These are phyloP conservation scores for Drosophila helvetica DNA, from an alignment of 2,888 invertebrate species.

Conservation along the genomic window DNA sequence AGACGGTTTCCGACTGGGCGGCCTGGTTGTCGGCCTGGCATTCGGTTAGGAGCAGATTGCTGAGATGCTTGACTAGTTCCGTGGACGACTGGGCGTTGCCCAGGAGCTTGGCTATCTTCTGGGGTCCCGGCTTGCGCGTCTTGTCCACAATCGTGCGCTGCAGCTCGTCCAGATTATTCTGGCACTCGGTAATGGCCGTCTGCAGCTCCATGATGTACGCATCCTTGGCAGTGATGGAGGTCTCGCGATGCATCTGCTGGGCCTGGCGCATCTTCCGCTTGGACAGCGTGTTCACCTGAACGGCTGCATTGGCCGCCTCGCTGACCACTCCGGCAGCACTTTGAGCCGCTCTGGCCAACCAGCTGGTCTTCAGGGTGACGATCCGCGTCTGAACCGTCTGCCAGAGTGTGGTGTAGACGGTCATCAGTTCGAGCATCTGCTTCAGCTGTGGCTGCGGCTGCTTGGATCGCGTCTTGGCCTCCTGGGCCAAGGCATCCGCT, in stretches of 20 bases:
- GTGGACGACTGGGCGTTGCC: conserved; percentile 92
- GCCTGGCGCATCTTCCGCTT: conserved; percentile 82
- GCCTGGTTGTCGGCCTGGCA: conserved; percentile 88
- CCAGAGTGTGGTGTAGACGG: conserved; percentile 88
- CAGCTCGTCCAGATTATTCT: conserved; percentile 87
- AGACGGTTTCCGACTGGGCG: conserved; percentile 88
- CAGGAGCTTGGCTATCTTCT: conserved; percentile 90
- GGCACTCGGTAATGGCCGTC: conserved; percentile 90
- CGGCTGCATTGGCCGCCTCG: conserved; percentile 87
- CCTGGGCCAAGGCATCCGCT: conserved; percentile 87
- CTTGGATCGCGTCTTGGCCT: conserved; percentile 86
- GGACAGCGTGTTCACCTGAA: conserved; percentile 92
- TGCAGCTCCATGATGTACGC: conserved; percentile 91
- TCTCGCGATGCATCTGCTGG: conserved; percentile 85
- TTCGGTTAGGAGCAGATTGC: conserved; percentile 89
- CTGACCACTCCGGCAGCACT: conserved; percentile 89
- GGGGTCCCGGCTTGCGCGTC: conserved; percentile 87
- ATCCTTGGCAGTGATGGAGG: conserved; percentile 91
- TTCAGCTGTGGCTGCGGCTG: conserved; percentile 84
- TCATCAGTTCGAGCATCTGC: conserved; percentile 86
- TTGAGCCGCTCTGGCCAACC: conserved; percentile 77
- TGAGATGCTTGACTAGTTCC: conserved; percentile 92
- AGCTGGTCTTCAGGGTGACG: conserved; percentile 83
- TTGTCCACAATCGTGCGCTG: conserved; percentile 87
- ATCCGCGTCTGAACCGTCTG: conserved; percentile 86